Base-by-base conservation (phyloP, 2,113 vertebrate genomes). In the Tretioscincus oriximinensis region DNA sequence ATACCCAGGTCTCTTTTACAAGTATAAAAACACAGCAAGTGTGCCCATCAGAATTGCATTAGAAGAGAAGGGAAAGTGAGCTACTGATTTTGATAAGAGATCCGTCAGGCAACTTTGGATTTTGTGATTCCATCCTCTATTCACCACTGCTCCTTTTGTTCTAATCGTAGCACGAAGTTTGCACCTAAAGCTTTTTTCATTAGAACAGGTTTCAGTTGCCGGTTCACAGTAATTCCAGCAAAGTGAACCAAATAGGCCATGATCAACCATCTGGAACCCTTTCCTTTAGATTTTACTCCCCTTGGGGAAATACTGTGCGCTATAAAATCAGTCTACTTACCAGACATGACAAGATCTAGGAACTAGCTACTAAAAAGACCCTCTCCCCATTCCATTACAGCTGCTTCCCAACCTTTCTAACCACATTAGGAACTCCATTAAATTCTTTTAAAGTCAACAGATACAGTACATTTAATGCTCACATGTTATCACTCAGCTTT, bases 231-330 rank as follows among this genome's bases (percentile, higher is more conserved):
- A 88, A 84, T 90, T 90, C 81, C 90, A 84, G 79, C 88, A 88
- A 88, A 90, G 35, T 65, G 89, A 91, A 78, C 80, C 81, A 83
- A 91, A 90, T 80, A 85, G 89, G 88, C 71, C 74, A 77, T 73
- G 85, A 74, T 84, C 87, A 85, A 78, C 60, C 90, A 51, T 74
- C 87, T 81, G 84, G 88, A 92, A 89, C 78, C 72, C 28, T 76
- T 89, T 88, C 83, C 81, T 88, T 90, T 85, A 78, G 80, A 83
- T 58, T 22, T 21, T 49, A 78, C 66, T 89, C 79, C 84, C 89
- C 81, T 80, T 81, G 81, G 87, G 82, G 90, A 66, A 63, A 29
- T 21, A 54, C 29, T 63, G 10, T 76, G 24, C 1, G n/a, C 54
- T 81, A 68, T 22, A 63, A 86, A 86, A 85, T 54, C 66, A 49